phyloP scores from a whole-genome alignment of 2,797 vertebrate genomes.

The Spinus pinus region DNA sequence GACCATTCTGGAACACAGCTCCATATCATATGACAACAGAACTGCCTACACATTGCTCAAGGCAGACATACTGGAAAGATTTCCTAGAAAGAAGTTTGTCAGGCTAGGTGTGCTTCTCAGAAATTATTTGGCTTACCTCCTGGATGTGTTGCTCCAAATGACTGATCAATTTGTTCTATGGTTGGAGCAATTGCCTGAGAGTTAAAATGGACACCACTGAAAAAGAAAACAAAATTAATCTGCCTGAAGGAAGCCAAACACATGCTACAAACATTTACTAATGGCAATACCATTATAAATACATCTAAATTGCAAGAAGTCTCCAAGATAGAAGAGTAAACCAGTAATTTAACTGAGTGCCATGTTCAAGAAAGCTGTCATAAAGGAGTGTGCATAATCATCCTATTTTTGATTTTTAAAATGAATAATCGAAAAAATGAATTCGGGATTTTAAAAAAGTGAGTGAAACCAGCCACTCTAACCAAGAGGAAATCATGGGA shows the following conservation, averaged over 20 bases:
- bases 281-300: not conserved
- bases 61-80: not conserved
- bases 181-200: conserved; percentile 97
- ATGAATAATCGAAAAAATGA: not conserved
- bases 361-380: not conserved
- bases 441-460: not conserved
- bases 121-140: conserved; percentile 82
- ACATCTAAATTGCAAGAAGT: not conserved
- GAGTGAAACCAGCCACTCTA: not conserved
- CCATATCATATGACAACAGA: not conserved
- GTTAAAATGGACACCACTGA: conserved; percentile 98
- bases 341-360: not conserved
- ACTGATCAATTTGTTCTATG: conserved; percentile 99
- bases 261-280: not conserved
- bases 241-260: not conserved
- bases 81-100: not conserved
- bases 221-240: conserved; percentile 62
- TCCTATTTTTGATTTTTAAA: not conserved
- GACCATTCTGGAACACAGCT: not conserved
- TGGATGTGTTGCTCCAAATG: conserved; percentile 98
- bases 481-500: not conserved
- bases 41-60: not conserved
- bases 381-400: too few species aligned
- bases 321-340: not conserved
- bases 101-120: not conserved